A percentile compares a stretch with the other conserved stretches of the same genome.
Evolutionary conservation across 2,888 invertebrate species (phyloP).

Genomic region (Mimas tiliae): DNA sequence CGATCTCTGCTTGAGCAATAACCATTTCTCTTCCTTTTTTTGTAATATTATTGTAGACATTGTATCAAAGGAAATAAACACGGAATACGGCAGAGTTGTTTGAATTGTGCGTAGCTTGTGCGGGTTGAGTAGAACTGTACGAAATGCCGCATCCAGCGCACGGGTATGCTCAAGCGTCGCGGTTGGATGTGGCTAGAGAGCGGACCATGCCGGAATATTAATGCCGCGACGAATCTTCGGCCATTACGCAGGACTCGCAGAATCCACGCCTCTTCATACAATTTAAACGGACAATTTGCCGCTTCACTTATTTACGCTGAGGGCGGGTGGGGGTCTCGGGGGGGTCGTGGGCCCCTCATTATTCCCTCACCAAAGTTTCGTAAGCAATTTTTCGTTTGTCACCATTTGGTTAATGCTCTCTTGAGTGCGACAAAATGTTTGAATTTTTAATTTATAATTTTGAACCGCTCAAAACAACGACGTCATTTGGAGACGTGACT

Average conservation of each 20-base stretch:
- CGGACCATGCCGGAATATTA: slow-evolving; percentile 43
- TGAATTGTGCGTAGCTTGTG: neutral
- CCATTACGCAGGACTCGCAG: slow-evolving; percentile 46
- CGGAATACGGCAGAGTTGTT: neutral
- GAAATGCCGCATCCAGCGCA: slow-evolving; percentile 5
- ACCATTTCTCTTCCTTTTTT: neutral
- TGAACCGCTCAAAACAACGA: slow-evolving; percentile 10
- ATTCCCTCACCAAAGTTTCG: slow-evolving; percentile 40
- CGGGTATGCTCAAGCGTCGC: neutral
- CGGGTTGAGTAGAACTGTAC: neutral
- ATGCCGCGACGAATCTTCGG: slow-evolving; percentile 40
- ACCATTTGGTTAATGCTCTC: slow-evolving; percentile 36
- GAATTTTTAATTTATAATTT: slow-evolving; percentile 35
- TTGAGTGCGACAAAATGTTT: slow-evolving; percentile 30
- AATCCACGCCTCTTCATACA: slow-evolving; percentile 53
- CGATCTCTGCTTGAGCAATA: slow-evolving; percentile 2
- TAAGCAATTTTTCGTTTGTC: slow-evolving; percentile 47
- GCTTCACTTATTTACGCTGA: slow-evolving; percentile 53
- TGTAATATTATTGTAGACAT: neutral
- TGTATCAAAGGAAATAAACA: neutral
- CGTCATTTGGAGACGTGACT: neutral
- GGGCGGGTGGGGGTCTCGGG: slow-evolving; percentile 12
- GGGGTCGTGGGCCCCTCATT: slow-evolving; percentile 35
- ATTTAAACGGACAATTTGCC: slow-evolving; percentile 65
- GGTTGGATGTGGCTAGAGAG: neutral